Conservation (phyloP, 2,888 invertebrate species). For the Chymomyza caudatula region DNA sequence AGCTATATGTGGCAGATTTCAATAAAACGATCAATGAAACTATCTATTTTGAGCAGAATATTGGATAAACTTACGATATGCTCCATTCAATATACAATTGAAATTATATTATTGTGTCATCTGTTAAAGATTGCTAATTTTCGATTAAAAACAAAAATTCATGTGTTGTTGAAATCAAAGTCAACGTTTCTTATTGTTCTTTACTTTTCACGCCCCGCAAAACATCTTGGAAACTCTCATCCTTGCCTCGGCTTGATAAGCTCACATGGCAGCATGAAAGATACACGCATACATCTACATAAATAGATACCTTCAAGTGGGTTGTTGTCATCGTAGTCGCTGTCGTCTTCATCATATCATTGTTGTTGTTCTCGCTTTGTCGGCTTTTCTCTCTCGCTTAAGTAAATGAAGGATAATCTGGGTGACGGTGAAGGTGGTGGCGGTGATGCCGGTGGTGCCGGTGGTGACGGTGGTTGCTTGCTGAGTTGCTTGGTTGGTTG, state of each 20-base stretch:
- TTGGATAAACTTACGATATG: too few species aligned
- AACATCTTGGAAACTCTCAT: background rate
- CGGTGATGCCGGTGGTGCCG: background rate
- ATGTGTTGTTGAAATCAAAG: background rate
- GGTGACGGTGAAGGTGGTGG: background rate
- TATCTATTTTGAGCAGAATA: too few species aligned
- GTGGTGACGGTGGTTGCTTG: slow-evolving; percentile 7
- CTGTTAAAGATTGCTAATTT: too few species aligned
- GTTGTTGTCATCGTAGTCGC: slow-evolving; percentile 20
- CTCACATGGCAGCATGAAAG: background rate
- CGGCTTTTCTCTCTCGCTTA: slow-evolving; percentile 7
- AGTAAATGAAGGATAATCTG: slow-evolving; percentile 48
- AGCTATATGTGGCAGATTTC: too few species aligned
- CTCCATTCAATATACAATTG: too few species aligned
- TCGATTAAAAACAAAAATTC: too few species aligned
- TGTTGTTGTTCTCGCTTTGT: slow-evolving; percentile 1
- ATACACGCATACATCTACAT: background rate
- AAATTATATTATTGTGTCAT: too few species aligned
- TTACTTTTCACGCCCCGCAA: background rate
- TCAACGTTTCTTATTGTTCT: background rate
- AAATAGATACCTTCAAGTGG: background rate
- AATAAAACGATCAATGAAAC: too few species aligned
- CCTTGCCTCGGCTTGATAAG: background rate
- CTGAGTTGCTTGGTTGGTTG: slow-evolving; percentile 23
- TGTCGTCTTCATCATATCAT: background rate